These are phyloP conservation scores for Lutjanus campechanus DNA, from an alignment of 2,797 vertebrate genomes.

Conservation along the genomic window DNA sequence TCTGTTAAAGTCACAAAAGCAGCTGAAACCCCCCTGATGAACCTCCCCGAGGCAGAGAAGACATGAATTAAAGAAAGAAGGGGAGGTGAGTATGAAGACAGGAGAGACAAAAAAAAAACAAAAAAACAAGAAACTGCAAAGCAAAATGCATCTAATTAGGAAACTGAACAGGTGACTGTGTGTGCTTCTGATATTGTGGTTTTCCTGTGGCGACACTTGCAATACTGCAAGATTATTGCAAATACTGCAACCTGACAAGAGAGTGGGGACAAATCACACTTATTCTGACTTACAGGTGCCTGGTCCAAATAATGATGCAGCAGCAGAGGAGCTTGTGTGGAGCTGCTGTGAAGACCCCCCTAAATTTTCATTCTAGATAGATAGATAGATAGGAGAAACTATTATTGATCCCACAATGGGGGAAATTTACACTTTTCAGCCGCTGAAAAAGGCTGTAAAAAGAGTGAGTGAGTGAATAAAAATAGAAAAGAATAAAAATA, in stretches of 20 bases:
- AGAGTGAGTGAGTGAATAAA: no score
- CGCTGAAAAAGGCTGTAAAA: no score
- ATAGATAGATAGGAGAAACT: no score
- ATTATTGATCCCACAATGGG: no score
- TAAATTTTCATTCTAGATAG: neutral
- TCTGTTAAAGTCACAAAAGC: conserved; percentile 31
- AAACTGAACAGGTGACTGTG: neutral
- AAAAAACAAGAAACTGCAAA: neutral
- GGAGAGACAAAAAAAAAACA: no score
- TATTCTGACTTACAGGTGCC: neutral
- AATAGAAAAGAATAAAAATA: no score
- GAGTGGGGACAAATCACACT: neutral
- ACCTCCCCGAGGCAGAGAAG: conserved; percentile 2
- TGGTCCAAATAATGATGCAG: no score
- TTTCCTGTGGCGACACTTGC: neutral
- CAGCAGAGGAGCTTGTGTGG: neutral
- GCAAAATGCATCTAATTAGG: neutral
- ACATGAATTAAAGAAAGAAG: neutral
- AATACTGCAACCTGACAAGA: neutral
- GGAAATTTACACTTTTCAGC: no score
- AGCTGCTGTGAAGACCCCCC: neutral
- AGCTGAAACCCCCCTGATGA: conserved; percentile 13
- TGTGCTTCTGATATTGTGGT: neutral
- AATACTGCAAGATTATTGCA: neutral
- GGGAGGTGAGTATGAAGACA: neutral